Base-by-base conservation (phyloP, 2,888 invertebrate species). In the Habrosyne pyritoides region DNA sequence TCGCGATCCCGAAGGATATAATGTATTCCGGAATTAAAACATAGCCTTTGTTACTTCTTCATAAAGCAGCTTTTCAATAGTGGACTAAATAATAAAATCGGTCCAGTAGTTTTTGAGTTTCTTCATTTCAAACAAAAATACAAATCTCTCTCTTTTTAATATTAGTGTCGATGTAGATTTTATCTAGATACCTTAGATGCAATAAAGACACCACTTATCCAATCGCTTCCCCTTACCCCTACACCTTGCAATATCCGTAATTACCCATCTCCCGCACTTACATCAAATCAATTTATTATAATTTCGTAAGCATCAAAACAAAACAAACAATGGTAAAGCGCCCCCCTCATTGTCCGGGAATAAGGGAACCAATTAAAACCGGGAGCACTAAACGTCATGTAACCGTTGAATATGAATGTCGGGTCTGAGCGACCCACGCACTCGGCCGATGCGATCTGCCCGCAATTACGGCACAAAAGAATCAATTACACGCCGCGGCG, bases 381-480 rank as follows among this genome's bases (percentile, higher is more conserved):
- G 47, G 28, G 64, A 71, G 73, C 74, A 73, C 75, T 78, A 78
- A 82, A 75, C 78, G 83, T 81, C 81, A 82, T 73, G 71, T 74
- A 73, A 78, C 79, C 75, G 78, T 74, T 83, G 84, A 84, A 86
- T 83, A 79, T 81, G 83, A 75, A 82, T 76, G 80, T 64, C 58
- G 72, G 63, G 55, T 53, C 65, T 60, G 56, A 47, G 57, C 30
- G 55, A 61, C 59, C 60, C 70, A 65, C 75, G 74, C 75, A 70
- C 71, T 71, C 67, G 63, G 64, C 54, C 71, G 84, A 83, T 83
- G 86, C 79, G 85, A 83, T 83, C 84, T 81, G 83, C 72, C 76
- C 83, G 85, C 86, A 82, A 85, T 87, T 83, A 84, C 73, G 63
- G 66, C 77, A 89, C 91, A 91, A 91, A 91, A 83, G 90, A 90